Conservation (phyloP, 2,113 vertebrate species). For the Lethenteron reissneri region DNA sequence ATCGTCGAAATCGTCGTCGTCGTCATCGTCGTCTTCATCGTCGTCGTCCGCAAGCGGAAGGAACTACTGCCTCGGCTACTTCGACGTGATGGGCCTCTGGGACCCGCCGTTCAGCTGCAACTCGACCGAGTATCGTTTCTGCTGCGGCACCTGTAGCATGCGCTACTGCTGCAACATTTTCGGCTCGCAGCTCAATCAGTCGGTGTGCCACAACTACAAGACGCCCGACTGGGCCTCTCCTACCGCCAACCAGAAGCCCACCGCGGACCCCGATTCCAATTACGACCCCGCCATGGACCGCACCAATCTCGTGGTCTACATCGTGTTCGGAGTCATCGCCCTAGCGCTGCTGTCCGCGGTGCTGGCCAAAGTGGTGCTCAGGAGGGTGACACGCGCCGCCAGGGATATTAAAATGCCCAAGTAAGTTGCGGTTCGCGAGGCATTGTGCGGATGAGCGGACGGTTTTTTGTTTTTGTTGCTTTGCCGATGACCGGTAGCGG, state of each 20-base stretch:
- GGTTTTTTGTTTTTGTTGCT: too few relatives aligned
- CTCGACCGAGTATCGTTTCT: slow-evolving; percentile 88
- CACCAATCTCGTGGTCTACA: slow-evolving; percentile 88
- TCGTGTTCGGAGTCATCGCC: slow-evolving; percentile 84
- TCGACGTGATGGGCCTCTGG: slow-evolving; percentile 90
- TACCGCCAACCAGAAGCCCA: slow-evolving; percentile 24
- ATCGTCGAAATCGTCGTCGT: too few relatives aligned
- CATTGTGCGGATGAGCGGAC: too few relatives aligned
- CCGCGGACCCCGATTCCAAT: slow-evolving; percentile 33
- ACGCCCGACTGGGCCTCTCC: slow-evolving; percentile 26
- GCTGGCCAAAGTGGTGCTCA: slow-evolving; percentile 51
- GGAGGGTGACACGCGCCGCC: background rate
- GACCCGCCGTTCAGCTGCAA: slow-evolving; percentile 93
- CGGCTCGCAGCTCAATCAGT: slow-evolving; percentile 70
- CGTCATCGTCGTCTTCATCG: too few relatives aligned
- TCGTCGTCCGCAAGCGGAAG: too few relatives aligned
- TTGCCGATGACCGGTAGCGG: too few relatives aligned
- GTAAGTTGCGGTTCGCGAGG: too few relatives aligned
- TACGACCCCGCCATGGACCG: slow-evolving; percentile 79
- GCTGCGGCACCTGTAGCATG: slow-evolving; percentile 88
- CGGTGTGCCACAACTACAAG: slow-evolving; percentile 63
- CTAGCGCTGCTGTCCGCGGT: slow-evolving; percentile 77
- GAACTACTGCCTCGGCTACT: slow-evolving; percentile 57
- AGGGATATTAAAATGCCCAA: too few relatives aligned
- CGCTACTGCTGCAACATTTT: slow-evolving; percentile 96